phyloP scores from a whole-genome alignment of 2,888 invertebrate genomes.

The Cepaea hortensis region DNA sequence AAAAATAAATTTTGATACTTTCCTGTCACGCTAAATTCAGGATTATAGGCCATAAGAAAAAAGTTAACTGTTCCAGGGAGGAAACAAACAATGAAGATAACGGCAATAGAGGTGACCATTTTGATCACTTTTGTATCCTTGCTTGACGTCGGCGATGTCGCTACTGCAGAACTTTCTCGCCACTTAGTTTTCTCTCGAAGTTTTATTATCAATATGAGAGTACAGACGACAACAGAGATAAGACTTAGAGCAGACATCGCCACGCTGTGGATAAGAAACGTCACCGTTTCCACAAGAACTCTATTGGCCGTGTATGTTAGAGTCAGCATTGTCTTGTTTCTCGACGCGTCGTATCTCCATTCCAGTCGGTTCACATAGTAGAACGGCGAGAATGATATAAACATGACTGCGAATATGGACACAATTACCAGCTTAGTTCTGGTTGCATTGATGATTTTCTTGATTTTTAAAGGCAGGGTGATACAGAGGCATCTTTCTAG shows the following conservation, averaged over 20 bases:
- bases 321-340: background rate
- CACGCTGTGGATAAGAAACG: conserved; percentile 9
- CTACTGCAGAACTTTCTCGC: background rate
- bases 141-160: background rate
- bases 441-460: background rate
- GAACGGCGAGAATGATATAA: conserved; percentile 1
- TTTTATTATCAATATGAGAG: conserved; percentile 6
- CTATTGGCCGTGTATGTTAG: background rate
- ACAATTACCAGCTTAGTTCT: background rate
- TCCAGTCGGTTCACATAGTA: conserved; percentile 15
- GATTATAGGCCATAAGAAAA: background rate
- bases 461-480: background rate
- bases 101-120: conserved; percentile 30
- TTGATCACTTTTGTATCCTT: conserved; percentile 12
- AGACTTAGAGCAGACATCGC: background rate
- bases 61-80: conserved; percentile 2
- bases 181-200: conserved; percentile 23
- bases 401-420: background rate
- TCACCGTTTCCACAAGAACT: conserved; percentile 6
- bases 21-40: conserved; percentile 5
- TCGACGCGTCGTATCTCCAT: too few relatives aligned
- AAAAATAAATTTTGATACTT: conserved; percentile 18
- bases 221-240: conserved; percentile 21
- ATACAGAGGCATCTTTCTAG: conserved; percentile 19
- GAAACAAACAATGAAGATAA: conserved; percentile 20